Conservation (phyloP, 2,113 vertebrate species). For the Malurus elegans region DNA sequence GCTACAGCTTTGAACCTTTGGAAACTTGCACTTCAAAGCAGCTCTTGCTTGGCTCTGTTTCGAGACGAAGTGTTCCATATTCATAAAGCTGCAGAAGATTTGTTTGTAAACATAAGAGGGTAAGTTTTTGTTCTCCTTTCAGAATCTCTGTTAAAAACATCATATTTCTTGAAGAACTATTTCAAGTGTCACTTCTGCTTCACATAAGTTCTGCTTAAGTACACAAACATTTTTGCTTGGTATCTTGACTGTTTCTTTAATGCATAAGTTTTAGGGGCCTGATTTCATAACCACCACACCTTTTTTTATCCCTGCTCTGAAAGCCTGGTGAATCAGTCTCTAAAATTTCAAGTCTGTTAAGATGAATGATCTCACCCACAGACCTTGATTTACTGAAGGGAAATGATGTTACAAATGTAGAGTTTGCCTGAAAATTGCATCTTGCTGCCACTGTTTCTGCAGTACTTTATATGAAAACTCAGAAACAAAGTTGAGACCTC, state of each 20-base stretch:
- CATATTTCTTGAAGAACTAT: neutral
- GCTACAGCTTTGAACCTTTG: conserved; percentile 90
- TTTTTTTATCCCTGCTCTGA: neutral
- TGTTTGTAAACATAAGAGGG: conserved; percentile 98
- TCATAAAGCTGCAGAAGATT: conserved; percentile 96
- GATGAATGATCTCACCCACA: neutral
- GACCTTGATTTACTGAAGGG: neutral
- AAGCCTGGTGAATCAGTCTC: neutral
- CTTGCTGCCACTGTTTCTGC: neutral
- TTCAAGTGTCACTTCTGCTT: neutral
- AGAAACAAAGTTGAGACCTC: neutral
- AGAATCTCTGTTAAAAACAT: neutral
- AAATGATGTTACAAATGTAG: neutral
- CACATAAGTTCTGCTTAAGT: neutral
- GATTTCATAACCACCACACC: neutral
- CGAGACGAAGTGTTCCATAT: conserved; percentile 98
- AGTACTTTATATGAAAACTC: neutral
- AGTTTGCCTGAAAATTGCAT: neutral
- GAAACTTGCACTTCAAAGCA: conserved; percentile 98
- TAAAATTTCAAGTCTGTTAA: neutral
- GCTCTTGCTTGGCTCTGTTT: conserved; percentile 95
- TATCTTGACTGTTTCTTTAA: neutral
- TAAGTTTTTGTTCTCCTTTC: conserved; percentile 47
- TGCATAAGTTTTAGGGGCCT: neutral
- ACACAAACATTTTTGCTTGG: neutral